phyloP scores from a whole-genome alignment of 1,140 invertebrate genomes.

The Lepidurus couesii region DNA sequence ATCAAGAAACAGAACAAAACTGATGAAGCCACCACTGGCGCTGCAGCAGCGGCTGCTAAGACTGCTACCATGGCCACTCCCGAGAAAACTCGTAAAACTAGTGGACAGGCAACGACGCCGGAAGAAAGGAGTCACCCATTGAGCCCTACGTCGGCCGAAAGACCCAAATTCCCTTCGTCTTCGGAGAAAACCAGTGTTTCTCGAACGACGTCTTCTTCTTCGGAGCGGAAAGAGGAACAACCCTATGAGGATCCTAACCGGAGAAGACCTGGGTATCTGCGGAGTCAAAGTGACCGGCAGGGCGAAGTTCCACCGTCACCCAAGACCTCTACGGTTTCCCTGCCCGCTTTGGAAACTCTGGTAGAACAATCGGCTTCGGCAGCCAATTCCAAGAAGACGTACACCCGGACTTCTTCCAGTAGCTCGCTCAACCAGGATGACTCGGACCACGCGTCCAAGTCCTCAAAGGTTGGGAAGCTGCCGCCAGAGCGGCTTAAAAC shows the following conservation, averaged over 20 bases:
- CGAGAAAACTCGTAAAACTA: conserved; percentile 25
- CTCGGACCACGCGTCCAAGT: conserved; percentile 28
- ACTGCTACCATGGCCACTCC: conserved; percentile 30
- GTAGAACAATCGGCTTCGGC: background rate
- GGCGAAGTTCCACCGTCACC: conserved; percentile 31
- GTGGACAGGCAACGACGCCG: background rate
- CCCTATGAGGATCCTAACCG: background rate
- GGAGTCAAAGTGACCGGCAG: conserved; percentile 28
- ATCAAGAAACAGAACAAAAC: conserved; percentile 82
- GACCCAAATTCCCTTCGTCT: conserved; percentile 20
- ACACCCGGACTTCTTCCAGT: conserved; percentile 30
- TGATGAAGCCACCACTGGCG: conserved; percentile 48
- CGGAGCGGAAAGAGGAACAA: conserved; percentile 23
- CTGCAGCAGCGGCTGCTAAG: conserved; percentile 48
- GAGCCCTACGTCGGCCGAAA: conserved; percentile 32
- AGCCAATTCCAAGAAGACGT: background rate
- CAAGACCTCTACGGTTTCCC: conserved; percentile 40
- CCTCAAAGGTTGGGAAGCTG: conserved; percentile 30
- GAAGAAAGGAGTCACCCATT: conserved; percentile 29
- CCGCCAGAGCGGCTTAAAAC: conserved; percentile 32
- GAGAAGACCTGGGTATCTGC: conserved; percentile 25
- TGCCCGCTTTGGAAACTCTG: background rate
- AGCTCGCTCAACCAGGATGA: conserved; percentile 33
- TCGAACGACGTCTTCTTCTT: conserved; percentile 27
- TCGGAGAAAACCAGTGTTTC: conserved; percentile 21